These are phyloP conservation scores for Alviniconcha marisindica DNA, from an alignment of 1,140 invertebrate genomes.

Conservation along the genomic window DNA sequence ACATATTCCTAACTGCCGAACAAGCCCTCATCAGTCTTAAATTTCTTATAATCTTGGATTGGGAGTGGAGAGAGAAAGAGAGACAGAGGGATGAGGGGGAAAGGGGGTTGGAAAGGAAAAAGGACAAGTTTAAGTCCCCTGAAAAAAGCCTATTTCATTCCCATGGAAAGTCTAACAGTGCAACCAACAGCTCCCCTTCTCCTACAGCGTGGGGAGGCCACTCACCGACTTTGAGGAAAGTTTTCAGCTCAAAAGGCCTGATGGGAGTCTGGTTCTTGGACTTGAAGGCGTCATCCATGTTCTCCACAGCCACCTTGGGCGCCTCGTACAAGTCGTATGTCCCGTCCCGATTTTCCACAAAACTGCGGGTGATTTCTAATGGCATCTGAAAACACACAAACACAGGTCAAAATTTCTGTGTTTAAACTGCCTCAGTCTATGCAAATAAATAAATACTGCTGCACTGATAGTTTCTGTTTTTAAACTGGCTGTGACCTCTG, in stretches of 20 bases:
- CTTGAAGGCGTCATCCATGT: constrained; percentile 68
- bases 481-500: too few relatives aligned
- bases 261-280: constrained; percentile 79
- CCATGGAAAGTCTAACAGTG: background rate
- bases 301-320: constrained; percentile 79
- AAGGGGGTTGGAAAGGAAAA: too few relatives aligned
- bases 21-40: too few relatives aligned
- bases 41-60: too few relatives aligned
- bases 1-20: too few relatives aligned
- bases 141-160: too few relatives aligned
- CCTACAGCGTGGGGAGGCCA: constrained; percentile 11
- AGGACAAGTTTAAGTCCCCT: background rate
- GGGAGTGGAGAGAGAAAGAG: too few relatives aligned
- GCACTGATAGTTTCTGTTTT: too few relatives aligned
- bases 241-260: constrained; percentile 83
- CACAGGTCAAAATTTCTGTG: background rate
- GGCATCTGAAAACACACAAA: constrained; percentile 77
- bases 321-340: constrained; percentile 81
- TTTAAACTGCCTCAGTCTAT: too few relatives aligned
- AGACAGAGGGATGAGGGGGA: too few relatives aligned
- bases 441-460: too few relatives aligned
- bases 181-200: background rate
- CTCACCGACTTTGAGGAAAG: constrained; percentile 85
- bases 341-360: constrained; percentile 83
- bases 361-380: constrained; percentile 82